Conservation (phyloP, 2,888 invertebrate species). For the Criorhina ranunculi region DNA sequence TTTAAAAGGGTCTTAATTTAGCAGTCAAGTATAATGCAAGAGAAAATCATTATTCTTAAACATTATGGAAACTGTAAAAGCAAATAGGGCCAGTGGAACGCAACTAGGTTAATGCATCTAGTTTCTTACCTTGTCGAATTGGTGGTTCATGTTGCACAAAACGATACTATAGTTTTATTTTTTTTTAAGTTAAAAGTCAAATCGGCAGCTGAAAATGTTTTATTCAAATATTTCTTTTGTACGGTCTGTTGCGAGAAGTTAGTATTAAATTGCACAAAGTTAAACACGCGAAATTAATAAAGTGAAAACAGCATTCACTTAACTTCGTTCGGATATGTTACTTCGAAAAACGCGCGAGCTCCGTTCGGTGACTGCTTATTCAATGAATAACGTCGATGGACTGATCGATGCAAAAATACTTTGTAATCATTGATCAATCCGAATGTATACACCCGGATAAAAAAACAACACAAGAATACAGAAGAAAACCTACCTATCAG, state of each 20-base stretch:
- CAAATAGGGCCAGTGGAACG: neutral
- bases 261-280: neutral
- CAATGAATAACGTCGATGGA: conserved; percentile 47
- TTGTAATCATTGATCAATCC: conserved; percentile 44
- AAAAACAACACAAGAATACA: conserved; percentile 23
- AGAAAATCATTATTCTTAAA: neutral
- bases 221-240: neutral
- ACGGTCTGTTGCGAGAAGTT: too few relatives aligned
- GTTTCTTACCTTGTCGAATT: conserved; percentile 26
- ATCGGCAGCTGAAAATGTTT: neutral
- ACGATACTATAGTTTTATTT: neutral
- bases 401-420: conserved; percentile 45
- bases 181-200: neutral
- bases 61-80: neutral
- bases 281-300: neutral
- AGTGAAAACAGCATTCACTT: neutral
- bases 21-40: neutral
- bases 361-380: conserved; percentile 23
- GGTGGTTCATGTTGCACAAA: conserved; percentile 9
- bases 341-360: neutral
- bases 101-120: neutral
- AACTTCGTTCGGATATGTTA: neutral
- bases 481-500: conserved; percentile 11
- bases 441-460: conserved; percentile 4
- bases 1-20: too few relatives aligned